Evolutionary conservation across 2,888 invertebrate species (phyloP).

Genomic region (Agrochola lychnidis): DNA sequence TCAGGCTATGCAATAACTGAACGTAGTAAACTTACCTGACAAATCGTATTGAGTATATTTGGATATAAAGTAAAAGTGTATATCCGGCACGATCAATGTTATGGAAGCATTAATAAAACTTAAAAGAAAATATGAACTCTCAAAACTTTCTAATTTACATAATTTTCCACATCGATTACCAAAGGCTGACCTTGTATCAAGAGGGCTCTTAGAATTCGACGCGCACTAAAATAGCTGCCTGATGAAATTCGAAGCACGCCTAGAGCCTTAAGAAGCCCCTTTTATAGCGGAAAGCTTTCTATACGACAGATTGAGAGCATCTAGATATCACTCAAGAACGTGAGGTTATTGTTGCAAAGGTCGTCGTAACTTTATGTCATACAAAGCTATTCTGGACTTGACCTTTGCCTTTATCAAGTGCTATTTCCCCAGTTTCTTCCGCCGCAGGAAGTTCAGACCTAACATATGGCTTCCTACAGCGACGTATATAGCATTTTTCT

Average conservation of each 20-base stretch:
- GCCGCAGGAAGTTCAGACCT: constrained; percentile 54
- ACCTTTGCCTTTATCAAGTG: constrained; percentile 69
- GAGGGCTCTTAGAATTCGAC: constrained; percentile 28
- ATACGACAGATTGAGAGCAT: constrained; percentile 30
- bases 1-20: background rate
- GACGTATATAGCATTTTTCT: constrained; percentile 69
- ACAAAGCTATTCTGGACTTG: constrained; percentile 64
- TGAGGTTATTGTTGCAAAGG: constrained; percentile 62
- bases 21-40: background rate
- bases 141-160: constrained; percentile 18
- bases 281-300: constrained; percentile 26
- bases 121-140: background rate
- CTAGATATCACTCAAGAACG: constrained; percentile 43
- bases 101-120: background rate
- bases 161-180: constrained; percentile 23
- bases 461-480: constrained; percentile 66
- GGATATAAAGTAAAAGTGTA: constrained; percentile 15
- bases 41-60: background rate
- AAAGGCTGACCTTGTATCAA: constrained; percentile 27
- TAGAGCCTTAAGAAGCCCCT: constrained; percentile 29
- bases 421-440: constrained; percentile 51
- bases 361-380: constrained; percentile 55
- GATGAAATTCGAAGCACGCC: constrained; percentile 52
- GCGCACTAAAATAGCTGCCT: constrained; percentile 32
- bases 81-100: background rate